Conservation (phyloP, 30 jellyfish, hydroid and myxozoan genomes). For the Turritopsis dohrnii region DNA sequence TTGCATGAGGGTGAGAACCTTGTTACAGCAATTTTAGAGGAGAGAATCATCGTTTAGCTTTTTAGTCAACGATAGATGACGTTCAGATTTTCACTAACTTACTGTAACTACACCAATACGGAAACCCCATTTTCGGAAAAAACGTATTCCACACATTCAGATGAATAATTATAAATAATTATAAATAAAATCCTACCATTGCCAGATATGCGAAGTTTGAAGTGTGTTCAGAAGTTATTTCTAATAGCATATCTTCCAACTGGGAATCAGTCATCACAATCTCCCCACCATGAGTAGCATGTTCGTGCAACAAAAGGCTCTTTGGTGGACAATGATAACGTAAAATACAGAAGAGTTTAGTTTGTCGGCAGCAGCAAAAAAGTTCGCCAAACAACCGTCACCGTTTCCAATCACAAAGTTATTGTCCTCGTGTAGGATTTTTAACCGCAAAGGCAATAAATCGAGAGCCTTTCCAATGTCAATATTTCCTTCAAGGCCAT, state of each 20-base stretch:
- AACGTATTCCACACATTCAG: no score
- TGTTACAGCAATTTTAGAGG: no score
- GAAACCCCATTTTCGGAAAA: no score
- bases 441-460: neutral
- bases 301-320: neutral
- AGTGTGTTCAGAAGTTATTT: neutral
- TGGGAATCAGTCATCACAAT: neutral
- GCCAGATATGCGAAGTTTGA: neutral
- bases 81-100: no score
- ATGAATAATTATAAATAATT: no score
- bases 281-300: neutral
- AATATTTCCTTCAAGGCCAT: neutral
- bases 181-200: neutral
- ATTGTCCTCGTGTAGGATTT: neutral
- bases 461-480: neutral
- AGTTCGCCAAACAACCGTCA: neutral
- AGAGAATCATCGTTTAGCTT: no score
- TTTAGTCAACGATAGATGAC: no score
- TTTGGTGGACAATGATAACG: neutral
- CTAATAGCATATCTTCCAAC: neutral
- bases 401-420: neutral
- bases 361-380: neutral
- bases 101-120: no score
- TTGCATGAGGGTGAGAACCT: no score
- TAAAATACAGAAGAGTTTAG: neutral